Conservation (phyloP, 2,888 invertebrate species). For the Napeogenes sylphis region DNA sequence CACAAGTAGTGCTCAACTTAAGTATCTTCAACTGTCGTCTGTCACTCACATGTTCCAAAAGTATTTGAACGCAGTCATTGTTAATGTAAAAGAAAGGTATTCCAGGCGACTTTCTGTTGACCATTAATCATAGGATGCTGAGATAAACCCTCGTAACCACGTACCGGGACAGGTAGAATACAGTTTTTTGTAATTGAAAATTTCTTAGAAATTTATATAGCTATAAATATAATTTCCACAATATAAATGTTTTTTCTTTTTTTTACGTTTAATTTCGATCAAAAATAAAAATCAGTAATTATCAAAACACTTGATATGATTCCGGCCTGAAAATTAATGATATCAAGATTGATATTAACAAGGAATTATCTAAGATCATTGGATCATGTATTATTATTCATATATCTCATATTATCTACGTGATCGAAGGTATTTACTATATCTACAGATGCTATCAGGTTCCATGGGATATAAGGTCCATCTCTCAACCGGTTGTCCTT, state of each 20-base stretch:
- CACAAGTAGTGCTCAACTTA: constrained; percentile 4
- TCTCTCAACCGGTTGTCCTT: constrained; percentile 55
- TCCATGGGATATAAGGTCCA: constrained; percentile 31
- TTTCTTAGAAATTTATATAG: constrained; percentile 33
- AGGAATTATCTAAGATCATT: too few species aligned
- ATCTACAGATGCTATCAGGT: constrained; percentile 31
- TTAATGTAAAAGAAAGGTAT: constrained; percentile 61
- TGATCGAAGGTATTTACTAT: constrained; percentile 19
- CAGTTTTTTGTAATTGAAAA: constrained; percentile 35
- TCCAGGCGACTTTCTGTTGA: constrained; percentile 53
- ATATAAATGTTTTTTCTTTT: background rate
- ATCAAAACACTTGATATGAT: too few species aligned
- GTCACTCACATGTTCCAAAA: constrained; percentile 47
- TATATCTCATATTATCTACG: background rate
- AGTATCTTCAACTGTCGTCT: constrained; percentile 22
- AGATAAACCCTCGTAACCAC: constrained; percentile 56
- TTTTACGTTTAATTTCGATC: too few species aligned
- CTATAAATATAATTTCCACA: background rate
- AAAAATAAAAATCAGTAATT: too few species aligned
- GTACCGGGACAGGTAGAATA: constrained; percentile 37
- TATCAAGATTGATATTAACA: too few species aligned
- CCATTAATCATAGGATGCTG: constrained; percentile 69
- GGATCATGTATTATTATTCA: too few species aligned
- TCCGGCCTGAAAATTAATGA: too few species aligned
- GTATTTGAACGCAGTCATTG: constrained; percentile 55